Evolutionary conservation across 2,797 vertebrate species (phyloP).

Genomic region (Epinephelus malabaricus): DNA sequence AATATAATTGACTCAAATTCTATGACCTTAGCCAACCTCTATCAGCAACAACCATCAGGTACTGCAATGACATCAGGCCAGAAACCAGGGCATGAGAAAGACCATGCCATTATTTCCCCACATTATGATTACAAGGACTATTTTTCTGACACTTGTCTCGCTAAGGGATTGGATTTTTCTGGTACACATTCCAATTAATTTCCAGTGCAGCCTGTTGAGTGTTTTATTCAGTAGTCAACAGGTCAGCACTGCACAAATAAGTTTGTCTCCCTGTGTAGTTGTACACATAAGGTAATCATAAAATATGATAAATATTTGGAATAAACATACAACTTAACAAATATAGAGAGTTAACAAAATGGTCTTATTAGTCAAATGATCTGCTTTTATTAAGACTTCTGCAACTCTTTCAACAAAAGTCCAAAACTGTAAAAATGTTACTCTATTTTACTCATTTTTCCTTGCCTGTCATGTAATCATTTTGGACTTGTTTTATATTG

Average conservation of each 20-base stretch:
- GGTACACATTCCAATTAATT: neutral
- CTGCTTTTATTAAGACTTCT: neutral
- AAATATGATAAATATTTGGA: neutral
- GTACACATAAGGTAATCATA: neutral
- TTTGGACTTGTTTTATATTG: neutral
- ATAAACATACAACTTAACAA: neutral
- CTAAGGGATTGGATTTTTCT: neutral
- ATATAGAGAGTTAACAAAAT: neutral
- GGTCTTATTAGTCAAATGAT: neutral
- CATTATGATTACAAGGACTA: conserved; percentile 9
- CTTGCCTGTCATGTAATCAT: neutral
- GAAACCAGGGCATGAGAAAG: conserved; percentile 7
- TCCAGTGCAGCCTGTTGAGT: conserved; percentile 1
- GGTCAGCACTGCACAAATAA: conserved; percentile 4
- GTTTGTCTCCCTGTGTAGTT: neutral
- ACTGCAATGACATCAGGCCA: neutral
- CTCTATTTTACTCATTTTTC: neutral
- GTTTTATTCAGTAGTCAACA: conserved; percentile 3
- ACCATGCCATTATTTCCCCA: conserved; percentile 6
- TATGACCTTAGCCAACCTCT: conserved; percentile 35
- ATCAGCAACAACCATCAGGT: conserved; percentile 16
- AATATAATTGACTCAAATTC: conserved; percentile 46
- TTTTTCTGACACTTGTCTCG: conserved; percentile 12
- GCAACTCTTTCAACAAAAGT: conserved; percentile 3
- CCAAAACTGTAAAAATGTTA: neutral